Evolutionary conservation across 2,888 invertebrate genomes (phyloP).

Genomic region (Doris montereyensis): DNA sequence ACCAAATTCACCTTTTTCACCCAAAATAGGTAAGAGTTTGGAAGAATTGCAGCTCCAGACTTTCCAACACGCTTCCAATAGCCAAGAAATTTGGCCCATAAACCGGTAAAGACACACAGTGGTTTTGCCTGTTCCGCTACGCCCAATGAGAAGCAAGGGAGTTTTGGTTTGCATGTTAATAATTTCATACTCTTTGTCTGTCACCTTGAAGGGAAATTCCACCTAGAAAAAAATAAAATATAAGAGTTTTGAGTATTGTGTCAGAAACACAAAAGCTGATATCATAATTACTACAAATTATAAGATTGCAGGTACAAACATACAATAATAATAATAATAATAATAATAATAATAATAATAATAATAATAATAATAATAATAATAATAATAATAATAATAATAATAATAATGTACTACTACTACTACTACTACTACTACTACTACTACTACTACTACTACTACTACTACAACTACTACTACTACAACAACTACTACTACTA

Average conservation of each 20-base stretch:
- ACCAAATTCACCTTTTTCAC: neutral
- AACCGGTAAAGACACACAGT: conserved; percentile 67
- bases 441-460: conserved; percentile 29
- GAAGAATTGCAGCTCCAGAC: neutral
- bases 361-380: conserved; percentile 30
- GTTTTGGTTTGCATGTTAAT: conserved; percentile 56
- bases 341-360: too few relatives aligned
- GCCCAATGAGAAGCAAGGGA: conserved; percentile 63
- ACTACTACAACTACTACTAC: neutral
- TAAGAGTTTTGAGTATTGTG: neutral
- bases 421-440: conserved; percentile 42
- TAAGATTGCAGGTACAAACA: too few relatives aligned
- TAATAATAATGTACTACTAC: conserved; percentile 29
- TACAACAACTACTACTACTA: conserved; percentile 17
- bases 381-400: conserved; percentile 39
- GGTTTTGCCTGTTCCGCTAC: conserved; percentile 69
- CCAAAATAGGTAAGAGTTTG: neutral
- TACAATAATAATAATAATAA: too few relatives aligned
- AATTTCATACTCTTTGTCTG: conserved; percentile 64
- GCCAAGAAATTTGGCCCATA: conserved; percentile 58
- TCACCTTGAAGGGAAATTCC: conserved; percentile 67
- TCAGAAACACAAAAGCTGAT: neutral
- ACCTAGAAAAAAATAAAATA: conserved; percentile 43
- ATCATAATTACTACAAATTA: too few relatives aligned
- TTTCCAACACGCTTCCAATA: conserved; percentile 54